These are phyloP conservation scores for Enteromius unitaeniatus DNA, from an alignment of 2,797 vertebrate species.

Conservation along the genomic window DNA sequence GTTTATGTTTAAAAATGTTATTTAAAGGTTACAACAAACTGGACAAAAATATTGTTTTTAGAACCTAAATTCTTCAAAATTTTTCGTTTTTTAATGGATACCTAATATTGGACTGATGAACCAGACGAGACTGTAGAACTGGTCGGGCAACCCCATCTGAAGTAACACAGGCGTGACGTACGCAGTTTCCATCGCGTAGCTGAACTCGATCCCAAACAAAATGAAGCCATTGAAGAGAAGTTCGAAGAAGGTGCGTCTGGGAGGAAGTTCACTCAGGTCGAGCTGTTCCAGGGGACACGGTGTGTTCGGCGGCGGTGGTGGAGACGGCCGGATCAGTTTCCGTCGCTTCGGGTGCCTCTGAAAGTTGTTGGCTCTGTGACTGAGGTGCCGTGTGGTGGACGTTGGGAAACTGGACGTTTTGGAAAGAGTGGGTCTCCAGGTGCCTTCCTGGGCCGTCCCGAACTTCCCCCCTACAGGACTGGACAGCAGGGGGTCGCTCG, in stretches of 20 bases:
- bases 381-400: constrained; percentile 88
- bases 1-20: no score
- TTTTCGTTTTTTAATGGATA: constrained; percentile 65
- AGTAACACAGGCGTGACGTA: constrained; percentile 96
- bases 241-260: constrained; percentile 88
- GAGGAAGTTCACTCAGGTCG: constrained; percentile 88
- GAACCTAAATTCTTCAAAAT: neutral
- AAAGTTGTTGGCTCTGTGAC: constrained; percentile 98
- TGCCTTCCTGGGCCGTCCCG: constrained; percentile 71
- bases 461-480: constrained; percentile 77
- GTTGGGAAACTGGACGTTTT: constrained; percentile 83
- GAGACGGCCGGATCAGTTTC: constrained; percentile 90
- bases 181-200: constrained; percentile 98
- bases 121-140: constrained; percentile 97
- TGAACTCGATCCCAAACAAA: constrained; percentile 97
- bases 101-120: constrained; percentile 97
- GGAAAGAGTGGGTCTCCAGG: constrained; percentile 80
- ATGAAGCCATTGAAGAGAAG: constrained; percentile 94
- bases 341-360: constrained; percentile 93
- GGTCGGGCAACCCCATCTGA: constrained; percentile 96
- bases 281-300: constrained; percentile 90
- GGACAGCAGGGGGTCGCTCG: constrained; percentile 80
- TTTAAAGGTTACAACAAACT: no score
- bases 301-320: constrained; percentile 93
- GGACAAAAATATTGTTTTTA: no score